Evolutionary conservation across 2,797 vertebrate genomes (phyloP).

Genomic region (Acanthopagrus latus): DNA sequence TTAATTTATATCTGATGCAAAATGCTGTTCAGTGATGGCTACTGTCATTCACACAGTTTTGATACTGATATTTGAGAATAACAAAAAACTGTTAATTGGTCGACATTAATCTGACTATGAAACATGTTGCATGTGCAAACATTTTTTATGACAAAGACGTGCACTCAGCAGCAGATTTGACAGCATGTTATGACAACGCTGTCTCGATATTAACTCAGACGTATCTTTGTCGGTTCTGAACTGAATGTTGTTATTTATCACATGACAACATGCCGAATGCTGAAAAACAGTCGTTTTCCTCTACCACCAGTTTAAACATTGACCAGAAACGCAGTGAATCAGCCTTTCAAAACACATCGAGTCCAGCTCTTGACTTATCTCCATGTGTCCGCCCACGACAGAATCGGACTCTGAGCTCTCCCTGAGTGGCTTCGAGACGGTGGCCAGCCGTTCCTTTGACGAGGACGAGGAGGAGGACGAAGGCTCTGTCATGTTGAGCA

Average conservation of each 20-base stretch:
- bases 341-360: background rate
- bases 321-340: too few species aligned
- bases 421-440: slow-evolving; percentile 92
- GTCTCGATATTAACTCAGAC: background rate
- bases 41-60: too few species aligned
- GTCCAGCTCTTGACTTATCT: background rate
- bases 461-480: slow-evolving; percentile 83
- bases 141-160: too few species aligned
- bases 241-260: background rate
- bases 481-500: slow-evolving; percentile 81
- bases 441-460: slow-evolving; percentile 86
- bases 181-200: background rate
- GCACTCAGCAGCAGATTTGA: background rate
- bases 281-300: too few species aligned
- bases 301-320: too few species aligned
- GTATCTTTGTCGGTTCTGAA: background rate
- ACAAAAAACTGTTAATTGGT: background rate
- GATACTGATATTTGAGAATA: background rate
- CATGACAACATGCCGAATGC: too few species aligned
- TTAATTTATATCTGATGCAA: too few species aligned
- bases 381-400: slow-evolving; percentile 71
- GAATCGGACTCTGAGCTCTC: slow-evolving; percentile 93
- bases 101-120: too few species aligned
- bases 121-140: background rate
- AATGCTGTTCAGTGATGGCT: too few species aligned